A percentile compares a stretch with the other conserved stretches of the same genome.
These are phyloP conservation scores for Pediacus dermestoides DNA, from an alignment of 2,888 invertebrate genomes.

Conservation along the genomic window DNA sequence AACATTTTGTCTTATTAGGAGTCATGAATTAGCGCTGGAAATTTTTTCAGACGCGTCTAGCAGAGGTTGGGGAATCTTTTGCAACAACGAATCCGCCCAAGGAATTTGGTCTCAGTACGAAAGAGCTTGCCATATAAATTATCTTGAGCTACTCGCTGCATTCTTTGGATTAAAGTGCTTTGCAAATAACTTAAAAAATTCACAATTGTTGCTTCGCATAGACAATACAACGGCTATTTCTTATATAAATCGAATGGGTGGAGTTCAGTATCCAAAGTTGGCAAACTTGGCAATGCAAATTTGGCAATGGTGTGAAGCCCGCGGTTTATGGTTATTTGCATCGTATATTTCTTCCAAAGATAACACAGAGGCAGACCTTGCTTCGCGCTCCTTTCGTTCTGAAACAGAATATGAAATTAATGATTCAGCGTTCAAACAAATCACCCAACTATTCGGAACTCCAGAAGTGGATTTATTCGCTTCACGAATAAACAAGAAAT, in stretches of 20 bases:
- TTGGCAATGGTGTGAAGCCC: neutral
- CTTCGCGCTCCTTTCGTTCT: neutral
- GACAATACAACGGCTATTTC: conserved; percentile 10
- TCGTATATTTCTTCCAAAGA: neutral
- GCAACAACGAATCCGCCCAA: conserved; percentile 6
- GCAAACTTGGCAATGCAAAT: neutral
- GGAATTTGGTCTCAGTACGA: conserved; percentile 14
- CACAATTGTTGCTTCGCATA: conserved; percentile 9
- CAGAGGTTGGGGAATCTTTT: conserved; percentile 17
- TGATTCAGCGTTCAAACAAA: neutral
- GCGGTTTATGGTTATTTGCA: neutral
- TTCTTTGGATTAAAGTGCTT: conserved; percentile 13
- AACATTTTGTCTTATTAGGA: conserved; percentile 9
- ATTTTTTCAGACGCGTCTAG: conserved; percentile 16
- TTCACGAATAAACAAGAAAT: conserved; percentile 8
- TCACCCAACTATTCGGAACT: neutral
- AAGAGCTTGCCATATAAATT: conserved; percentile 15
- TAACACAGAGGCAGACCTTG: neutral
- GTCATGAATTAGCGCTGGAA: conserved; percentile 11
- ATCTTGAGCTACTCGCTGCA: conserved; percentile 14
- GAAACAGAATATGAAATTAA: conserved; percentile 3
- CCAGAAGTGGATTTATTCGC: conserved; percentile 9
- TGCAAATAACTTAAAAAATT: conserved; percentile 4
- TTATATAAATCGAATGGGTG: conserved; percentile 6
- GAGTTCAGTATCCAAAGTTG: neutral